Conservation (phyloP, 1,140 invertebrate genomes). For the Streblospio benedicti region DNA sequence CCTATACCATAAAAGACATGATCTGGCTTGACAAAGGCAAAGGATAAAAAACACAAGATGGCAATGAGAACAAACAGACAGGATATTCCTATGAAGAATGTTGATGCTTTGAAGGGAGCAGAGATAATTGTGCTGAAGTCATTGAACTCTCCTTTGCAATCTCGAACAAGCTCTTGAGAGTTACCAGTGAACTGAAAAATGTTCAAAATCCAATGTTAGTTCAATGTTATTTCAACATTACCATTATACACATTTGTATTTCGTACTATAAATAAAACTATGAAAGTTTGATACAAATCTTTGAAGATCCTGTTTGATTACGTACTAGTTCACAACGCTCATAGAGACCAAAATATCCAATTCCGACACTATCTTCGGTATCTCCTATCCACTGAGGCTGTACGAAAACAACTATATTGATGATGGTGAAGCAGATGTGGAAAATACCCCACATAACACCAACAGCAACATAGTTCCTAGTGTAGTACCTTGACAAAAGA, state of each 20-base stretch:
- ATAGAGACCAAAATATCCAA: constrained; percentile 87
- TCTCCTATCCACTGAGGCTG: constrained; percentile 90
- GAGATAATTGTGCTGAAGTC: constrained; percentile 74
- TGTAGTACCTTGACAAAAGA: too few species aligned
- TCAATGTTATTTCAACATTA: too few species aligned
- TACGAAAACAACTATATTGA: constrained; percentile 85
- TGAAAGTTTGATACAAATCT: constrained; percentile 8
- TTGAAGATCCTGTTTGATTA: constrained; percentile 23
- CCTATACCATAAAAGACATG: constrained; percentile 87
- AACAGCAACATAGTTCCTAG: constrained; percentile 89
- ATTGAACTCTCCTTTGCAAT: constrained; percentile 71
- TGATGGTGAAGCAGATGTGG: constrained; percentile 89
- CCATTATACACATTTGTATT: too few species aligned
- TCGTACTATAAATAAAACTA: background rate
- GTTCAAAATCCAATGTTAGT: too few species aligned
- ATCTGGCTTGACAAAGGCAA: constrained; percentile 87
- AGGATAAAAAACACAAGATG: constrained; percentile 70
- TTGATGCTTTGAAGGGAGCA: constrained; percentile 67
- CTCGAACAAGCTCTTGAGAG: constrained; percentile 42
- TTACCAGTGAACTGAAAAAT: too few species aligned
- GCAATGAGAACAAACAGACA: constrained; percentile 75
- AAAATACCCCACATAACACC: constrained; percentile 95
- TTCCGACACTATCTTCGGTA: constrained; percentile 65
- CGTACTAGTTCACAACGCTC: constrained; percentile 63
- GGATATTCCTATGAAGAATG: constrained; percentile 76